Evolutionary conservation across 2,888 invertebrate species (phyloP).

Genomic region (Patella depressa): DNA sequence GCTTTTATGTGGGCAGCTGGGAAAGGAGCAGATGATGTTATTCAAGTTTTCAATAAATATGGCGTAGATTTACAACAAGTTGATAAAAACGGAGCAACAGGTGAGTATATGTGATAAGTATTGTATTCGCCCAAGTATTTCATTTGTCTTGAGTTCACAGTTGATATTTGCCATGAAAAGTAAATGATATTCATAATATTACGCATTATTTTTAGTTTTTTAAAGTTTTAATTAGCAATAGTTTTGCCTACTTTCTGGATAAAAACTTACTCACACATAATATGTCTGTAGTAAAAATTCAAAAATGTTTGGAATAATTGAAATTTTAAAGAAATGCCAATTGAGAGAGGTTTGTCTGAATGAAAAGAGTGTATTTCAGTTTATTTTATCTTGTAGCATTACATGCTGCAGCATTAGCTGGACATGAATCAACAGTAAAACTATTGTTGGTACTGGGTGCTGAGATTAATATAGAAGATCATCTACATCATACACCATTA

Average conservation of each 20-base stretch:
- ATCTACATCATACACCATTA: constrained; percentile 69
- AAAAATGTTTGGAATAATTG: neutral
- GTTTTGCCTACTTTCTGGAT: too few species aligned
- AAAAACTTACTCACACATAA: too few species aligned
- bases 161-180: too few species aligned
- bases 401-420: constrained; percentile 69
- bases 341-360: neutral
- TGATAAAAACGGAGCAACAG: constrained; percentile 70
- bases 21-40: constrained; percentile 69
- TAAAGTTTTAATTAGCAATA: too few species aligned
- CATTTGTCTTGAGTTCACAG: neutral
- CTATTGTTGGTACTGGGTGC: constrained; percentile 65
- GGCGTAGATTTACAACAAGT: constrained; percentile 66
- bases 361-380: neutral
- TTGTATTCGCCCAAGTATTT: neutral
- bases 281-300: too few species aligned
- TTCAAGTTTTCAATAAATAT: constrained; percentile 61
- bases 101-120: constrained; percentile 42
- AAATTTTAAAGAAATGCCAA: neutral
- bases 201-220: too few species aligned
- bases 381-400: constrained; percentile 57
- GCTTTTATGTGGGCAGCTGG: constrained; percentile 72
- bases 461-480: constrained; percentile 65
- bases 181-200: too few species aligned
- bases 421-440: constrained; percentile 66